These are phyloP conservation scores for Ruditapes philippinarum DNA, from an alignment of 1,140 invertebrate genomes.

Conservation along the genomic window DNA sequence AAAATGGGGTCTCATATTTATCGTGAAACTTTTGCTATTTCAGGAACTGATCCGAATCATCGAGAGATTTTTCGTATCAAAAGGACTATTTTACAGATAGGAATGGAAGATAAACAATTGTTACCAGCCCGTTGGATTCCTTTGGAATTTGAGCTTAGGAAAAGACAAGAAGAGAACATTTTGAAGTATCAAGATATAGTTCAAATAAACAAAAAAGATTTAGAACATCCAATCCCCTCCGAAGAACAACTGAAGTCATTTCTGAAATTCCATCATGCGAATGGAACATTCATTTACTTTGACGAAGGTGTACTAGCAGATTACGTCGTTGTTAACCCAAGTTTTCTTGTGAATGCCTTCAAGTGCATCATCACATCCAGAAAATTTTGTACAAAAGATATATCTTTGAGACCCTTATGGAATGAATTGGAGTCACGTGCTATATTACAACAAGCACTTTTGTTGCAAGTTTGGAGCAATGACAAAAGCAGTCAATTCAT, in stretches of 20 bases:
- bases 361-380: constrained; percentile 3
- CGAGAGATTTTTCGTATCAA: neutral
- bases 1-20: neutral
- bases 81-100: neutral
- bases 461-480: neutral
- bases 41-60: neutral
- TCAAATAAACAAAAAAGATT: neutral
- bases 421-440: neutral
- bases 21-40: neutral
- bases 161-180: neutral
- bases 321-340: neutral
- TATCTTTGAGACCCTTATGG: neutral
- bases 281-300: constrained; percentile 10
- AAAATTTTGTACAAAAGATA: neutral
- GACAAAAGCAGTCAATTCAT: neutral
- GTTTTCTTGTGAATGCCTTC: neutral
- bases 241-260: neutral
- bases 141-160: neutral
- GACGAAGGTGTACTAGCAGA: neutral
- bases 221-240: no score
- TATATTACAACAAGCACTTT: neutral
- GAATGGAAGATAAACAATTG: neutral
- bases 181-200: neutral
- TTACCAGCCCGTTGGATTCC: constrained; percentile 16
- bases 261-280: neutral